Base-by-base conservation (phyloP, 2,797 vertebrate genomes). In the Amphiprion clarkii region DNA sequence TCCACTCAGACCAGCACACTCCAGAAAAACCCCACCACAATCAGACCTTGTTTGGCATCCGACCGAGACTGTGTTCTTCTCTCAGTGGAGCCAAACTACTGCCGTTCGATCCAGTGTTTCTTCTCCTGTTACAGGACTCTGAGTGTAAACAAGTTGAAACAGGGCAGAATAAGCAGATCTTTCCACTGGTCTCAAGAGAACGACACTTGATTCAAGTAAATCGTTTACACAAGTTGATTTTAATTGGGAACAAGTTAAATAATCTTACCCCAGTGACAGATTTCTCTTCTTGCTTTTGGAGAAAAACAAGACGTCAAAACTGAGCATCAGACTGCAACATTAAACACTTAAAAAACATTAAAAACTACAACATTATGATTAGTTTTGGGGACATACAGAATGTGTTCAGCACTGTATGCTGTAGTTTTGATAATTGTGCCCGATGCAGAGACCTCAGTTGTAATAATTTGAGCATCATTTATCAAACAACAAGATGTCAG, bases 191-290 rank as follows among this genome's bases (percentile, higher is more conserved):
- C 74, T 81, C 65, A 44, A 57, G 66, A 78, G 62, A 79, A 53
- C 27, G 17, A 65, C 61, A 75, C 67, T 81, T 66, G 33, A 73
- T 71, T 73, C 29, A 5, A 54, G 55, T 65, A 77, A 76, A 86
- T 51, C 3, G 29, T 70, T 78, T 72, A 77, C 53, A 74, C 60
- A 21, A 71, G 59, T 55, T 57, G 59, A 40, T 61, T 70, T 75
- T 56, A 76, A 83, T 71, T 79, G 71, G n/a, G 48, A 83, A 78
- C 54, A 46, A 61, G 57, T 63, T 63, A 67, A 65, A 64, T 84
- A 67, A 72, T 75, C 42, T 44, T 2, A 44, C 6, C 11, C 40
- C 29, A 21, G 13, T 40, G 60, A 67, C 53, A 54, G n/a, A 64
- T 63, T 56, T 52, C 29, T 59, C 17, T 58, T 61, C 6, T n/a